Conservation (phyloP, 2,888 invertebrate species). For the Cheilosia pagana region DNA sequence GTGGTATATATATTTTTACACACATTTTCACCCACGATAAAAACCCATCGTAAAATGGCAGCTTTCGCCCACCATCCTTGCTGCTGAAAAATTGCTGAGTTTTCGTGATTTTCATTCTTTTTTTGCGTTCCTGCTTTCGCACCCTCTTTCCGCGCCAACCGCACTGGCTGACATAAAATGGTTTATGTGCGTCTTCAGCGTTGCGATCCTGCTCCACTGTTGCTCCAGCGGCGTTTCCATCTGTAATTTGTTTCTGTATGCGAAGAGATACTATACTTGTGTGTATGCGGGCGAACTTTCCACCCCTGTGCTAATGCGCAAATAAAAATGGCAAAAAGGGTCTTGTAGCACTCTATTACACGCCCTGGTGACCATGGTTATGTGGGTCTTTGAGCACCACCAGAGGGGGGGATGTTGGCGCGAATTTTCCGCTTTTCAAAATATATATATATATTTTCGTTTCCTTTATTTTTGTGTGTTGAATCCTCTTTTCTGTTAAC, state of each 20-base stretch:
- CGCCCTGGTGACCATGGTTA: conserved; percentile 83
- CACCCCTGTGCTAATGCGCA: conserved; percentile 83
- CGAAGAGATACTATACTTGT: conserved; percentile 58
- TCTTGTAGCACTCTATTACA: conserved; percentile 84
- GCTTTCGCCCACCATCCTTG: conserved; percentile 67
- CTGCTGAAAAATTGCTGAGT: conserved; percentile 73
- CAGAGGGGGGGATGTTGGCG: conserved; percentile 45
- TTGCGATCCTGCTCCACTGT: conserved; percentile 53
- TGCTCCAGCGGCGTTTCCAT: conserved; percentile 48
- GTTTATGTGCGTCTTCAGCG: conserved; percentile 73
- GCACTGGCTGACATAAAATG: conserved; percentile 72
- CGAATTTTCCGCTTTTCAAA: conserved; percentile 57
- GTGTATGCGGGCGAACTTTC: conserved; percentile 73
- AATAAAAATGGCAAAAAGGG: conserved; percentile 84
- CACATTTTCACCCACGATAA: conserved; percentile 74
- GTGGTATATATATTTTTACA: conserved; percentile 63
- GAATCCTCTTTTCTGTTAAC: conserved; percentile 72
- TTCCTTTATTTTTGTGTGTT: conserved; percentile 73
- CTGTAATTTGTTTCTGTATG: conserved; percentile 73
- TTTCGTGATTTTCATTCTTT: conserved; percentile 48
- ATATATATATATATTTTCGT: conserved; percentile 49
- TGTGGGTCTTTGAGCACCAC: conserved; percentile 44
- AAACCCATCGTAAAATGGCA: conserved; percentile 73
- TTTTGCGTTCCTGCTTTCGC: conserved; percentile 42
- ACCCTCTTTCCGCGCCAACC: conserved; percentile 50